phyloP scores from a whole-genome alignment of 2,888 invertebrate species.

The Apodemia zela region DNA sequence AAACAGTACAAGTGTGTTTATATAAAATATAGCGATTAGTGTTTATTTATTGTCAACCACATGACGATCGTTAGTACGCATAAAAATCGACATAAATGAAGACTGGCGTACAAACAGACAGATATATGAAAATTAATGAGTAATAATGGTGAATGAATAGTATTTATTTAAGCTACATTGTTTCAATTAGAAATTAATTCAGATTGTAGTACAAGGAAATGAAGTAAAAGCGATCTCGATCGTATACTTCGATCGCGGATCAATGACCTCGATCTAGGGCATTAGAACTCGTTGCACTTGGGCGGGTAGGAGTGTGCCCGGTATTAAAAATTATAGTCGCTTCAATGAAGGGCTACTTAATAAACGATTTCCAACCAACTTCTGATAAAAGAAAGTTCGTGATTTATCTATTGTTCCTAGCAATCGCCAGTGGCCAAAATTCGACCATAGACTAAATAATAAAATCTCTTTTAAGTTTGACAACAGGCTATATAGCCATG shows the following conservation, averaged over 20 bases:
- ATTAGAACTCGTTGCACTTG: slow-evolving; percentile 59
- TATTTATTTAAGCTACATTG: not conserved
- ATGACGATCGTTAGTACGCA: too few relatives aligned
- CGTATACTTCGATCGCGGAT: slow-evolving; percentile 36
- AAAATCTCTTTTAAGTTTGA: too few relatives aligned
- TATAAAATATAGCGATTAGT: too few relatives aligned
- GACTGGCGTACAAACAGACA: too few relatives aligned
- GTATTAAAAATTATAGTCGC: not conserved
- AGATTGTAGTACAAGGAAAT: slow-evolving; percentile 10
- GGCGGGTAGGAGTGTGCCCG: slow-evolving; percentile 21
- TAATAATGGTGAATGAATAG: too few relatives aligned
- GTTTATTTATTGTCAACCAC: too few relatives aligned
- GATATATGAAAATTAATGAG: too few relatives aligned
- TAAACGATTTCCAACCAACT: not conserved
- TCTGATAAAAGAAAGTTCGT: not conserved
- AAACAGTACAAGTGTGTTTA: too few relatives aligned
- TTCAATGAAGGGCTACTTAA: not conserved
- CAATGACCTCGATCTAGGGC: slow-evolving; percentile 57
- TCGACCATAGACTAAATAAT: too few relatives aligned
- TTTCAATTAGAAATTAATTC: slow-evolving; percentile 1
- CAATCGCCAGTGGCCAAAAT: too few relatives aligned
- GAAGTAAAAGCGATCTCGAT: slow-evolving; percentile 26
- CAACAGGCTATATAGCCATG: too few relatives aligned
- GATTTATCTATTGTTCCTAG: not conserved
- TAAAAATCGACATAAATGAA: too few relatives aligned